Evolutionary conservation across 2,113 vertebrate species (phyloP).

Genomic region (Urocitellus parryii): DNA sequence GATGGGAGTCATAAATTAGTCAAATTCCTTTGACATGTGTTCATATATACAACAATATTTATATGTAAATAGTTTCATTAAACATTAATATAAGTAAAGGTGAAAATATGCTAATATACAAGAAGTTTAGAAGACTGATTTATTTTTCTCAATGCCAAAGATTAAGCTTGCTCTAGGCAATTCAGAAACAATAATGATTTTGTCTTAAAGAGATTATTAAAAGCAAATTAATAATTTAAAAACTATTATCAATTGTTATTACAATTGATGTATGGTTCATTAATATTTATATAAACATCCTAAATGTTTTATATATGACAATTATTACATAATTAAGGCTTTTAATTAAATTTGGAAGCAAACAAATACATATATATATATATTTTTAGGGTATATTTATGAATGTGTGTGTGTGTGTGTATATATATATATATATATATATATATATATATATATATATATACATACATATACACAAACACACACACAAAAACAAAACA

Average conservation of each 20-base stretch:
- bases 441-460: background rate
- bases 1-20: background rate
- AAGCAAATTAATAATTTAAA: conserved; percentile 49
- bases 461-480: background rate
- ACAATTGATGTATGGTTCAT: background rate
- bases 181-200: conserved; percentile 29
- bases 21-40: background rate
- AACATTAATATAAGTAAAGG: background rate
- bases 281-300: background rate
- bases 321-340: background rate
- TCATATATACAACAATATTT: background rate
- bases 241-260: background rate
- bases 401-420: too few relatives aligned
- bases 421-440: too few relatives aligned
- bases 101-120: background rate
- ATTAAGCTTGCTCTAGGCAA: background rate
- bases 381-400: too few relatives aligned
- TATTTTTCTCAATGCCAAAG: conserved; percentile 19
- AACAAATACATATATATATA: background rate
- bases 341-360: conserved; percentile 17
- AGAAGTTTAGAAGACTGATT: background rate
- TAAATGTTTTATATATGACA: conserved; percentile 8
- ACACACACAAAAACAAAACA: too few relatives aligned
- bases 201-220: background rate
- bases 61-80: background rate